These are phyloP conservation scores for Lamellibrachia satsuma DNA, from an alignment of 2,888 invertebrate species.

Conservation along the genomic window DNA sequence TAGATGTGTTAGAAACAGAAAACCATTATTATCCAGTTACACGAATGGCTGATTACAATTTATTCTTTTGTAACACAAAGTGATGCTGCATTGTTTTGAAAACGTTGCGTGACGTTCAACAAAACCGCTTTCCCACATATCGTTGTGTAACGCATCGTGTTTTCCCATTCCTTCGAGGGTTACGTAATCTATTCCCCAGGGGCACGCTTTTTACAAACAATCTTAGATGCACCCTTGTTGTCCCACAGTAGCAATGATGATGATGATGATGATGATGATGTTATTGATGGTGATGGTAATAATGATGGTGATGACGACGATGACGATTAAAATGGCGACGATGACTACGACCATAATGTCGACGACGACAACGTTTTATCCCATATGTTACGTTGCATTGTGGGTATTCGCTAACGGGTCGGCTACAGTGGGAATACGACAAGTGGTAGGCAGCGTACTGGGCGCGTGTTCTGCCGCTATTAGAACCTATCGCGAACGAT, in stretches of 20 bases:
- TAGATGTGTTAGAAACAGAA: no score
- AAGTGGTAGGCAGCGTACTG: neutral
- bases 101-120: no score
- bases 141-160: no score
- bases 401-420: neutral
- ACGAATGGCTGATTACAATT: no score
- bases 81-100: no score
- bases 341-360: neutral
- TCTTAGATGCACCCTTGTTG: neutral
- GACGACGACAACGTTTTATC: neutral
- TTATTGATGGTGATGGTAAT: slow-evolving; percentile 19
- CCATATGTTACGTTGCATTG: no score
- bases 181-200: neutral
- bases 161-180: no score
- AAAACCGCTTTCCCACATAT: no score
- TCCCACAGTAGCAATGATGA: neutral
- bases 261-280: slow-evolving; percentile 23
- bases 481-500: neutral
- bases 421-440: neutral
- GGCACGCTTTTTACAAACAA: neutral
- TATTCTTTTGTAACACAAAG: no score
- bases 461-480: neutral
- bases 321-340: slow-evolving; percentile 6
- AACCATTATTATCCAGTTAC: no score
- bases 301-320: slow-evolving; percentile 24